Base-by-base conservation (phyloP, 2,797 vertebrate genomes). In the Petrocephalus sullivani region DNA sequence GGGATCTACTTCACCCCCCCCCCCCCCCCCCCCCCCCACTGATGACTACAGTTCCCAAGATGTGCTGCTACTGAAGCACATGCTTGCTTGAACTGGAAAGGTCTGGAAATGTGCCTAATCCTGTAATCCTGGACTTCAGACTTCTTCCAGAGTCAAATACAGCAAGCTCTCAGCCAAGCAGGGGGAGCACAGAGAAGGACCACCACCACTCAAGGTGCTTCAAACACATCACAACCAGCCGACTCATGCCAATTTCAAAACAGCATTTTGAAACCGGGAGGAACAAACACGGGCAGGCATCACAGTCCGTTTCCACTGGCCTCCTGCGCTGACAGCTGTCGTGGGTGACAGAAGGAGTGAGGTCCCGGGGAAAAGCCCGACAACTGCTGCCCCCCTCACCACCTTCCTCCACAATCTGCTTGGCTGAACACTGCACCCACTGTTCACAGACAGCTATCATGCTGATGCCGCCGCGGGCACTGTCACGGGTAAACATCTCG, bases 101-200 rank as follows among this genome's bases (percentile, higher is more conserved):
- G 95, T 94, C 94, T 92, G 92, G 93, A 95, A 95, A 95, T 94
- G 94, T 94, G 92, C 92, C 94, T 95, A 95, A 95, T 95, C 95
- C 95, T 90, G 92, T 95, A 95, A 95, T 95, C 95, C 95, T 90
- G 92, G 93, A 93, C 93, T 94, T 95, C 93, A 95, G 93, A 95
- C 95, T 96, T 95, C 94, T 95, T 94, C 94, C 93, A 87, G 93
- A 92, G 94, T 93, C 94, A 93, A 93, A 92, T 92, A 92, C 90
- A 91, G 93, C 7, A 82, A 92, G 92, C 91, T 91, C 91, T 91
- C 90, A 86, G 91, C 89, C 91, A 90, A 93, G 92, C 90, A 91
- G 91, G 92, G 92, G 8, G 16, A 61, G 19, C 19, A 64, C 58
- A 51, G 81, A 51, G n/a, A 84, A 64, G 92, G 85, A 49, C 89